Percentiles rank a stretch among this genome's conserved stretches.
Evolutionary conservation across 2,797 vertebrate species (phyloP).

Genomic region (Centropyge bicolor): DNA sequence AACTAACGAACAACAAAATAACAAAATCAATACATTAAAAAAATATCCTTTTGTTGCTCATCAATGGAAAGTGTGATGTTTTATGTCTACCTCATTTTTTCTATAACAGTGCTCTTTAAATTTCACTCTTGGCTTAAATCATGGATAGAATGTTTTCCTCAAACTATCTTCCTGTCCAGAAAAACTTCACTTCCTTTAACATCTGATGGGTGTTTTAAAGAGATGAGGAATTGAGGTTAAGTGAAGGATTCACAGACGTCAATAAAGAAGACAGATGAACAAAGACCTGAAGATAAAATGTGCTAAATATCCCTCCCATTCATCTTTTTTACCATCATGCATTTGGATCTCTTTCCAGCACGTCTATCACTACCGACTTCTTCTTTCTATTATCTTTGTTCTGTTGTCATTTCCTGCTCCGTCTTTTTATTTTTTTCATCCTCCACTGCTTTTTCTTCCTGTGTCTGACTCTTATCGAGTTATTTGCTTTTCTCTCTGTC

Average conservation of each 20-base stretch:
- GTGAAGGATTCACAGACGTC: constrained; percentile 18
- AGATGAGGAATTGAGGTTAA: neutral
- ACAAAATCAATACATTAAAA: too few species aligned
- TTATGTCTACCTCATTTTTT: neutral
- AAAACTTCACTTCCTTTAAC: constrained; percentile 6
- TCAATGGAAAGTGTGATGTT: too few species aligned
- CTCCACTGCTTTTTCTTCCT: neutral
- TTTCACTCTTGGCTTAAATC: neutral
- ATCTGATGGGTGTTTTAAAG: neutral
- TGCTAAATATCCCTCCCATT: constrained; percentile 13
- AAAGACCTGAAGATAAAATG: constrained; percentile 25
- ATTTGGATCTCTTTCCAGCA: constrained; percentile 13
- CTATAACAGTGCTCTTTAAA: neutral
- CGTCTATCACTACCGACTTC: neutral
- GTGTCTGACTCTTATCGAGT: neutral
- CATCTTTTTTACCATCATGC: neutral
- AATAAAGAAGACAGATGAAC: constrained; percentile 22
- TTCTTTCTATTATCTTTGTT: neutral
- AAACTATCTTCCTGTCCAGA: neutral
- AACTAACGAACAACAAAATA: too few species aligned
- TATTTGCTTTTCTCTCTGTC: neutral
- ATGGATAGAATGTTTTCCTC: neutral
- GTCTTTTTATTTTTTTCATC: neutral
- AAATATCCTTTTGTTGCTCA: too few species aligned
- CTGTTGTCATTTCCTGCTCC: neutral